phyloP scores from a whole-genome alignment of 2,113 vertebrate species.

The Cricetomys ansorgei region DNA sequence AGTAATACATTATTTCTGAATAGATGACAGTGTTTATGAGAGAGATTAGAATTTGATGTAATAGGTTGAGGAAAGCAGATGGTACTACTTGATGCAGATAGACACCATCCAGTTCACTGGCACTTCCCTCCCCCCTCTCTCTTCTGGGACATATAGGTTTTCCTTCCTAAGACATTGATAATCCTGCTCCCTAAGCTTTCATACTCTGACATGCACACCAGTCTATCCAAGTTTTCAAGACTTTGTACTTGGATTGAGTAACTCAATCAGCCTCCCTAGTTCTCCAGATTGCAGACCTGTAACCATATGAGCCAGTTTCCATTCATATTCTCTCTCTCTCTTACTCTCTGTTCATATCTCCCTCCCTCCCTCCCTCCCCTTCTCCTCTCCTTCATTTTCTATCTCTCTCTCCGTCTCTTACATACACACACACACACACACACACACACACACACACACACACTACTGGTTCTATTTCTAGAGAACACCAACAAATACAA shows the following conservation, averaged over 20 bases:
- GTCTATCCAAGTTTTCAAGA: background rate
- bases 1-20: no score
- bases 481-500: background rate
- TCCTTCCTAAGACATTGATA: background rate
- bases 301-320: background rate
- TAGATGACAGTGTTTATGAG: background rate
- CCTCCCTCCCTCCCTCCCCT: background rate
- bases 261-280: background rate
- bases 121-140: no score
- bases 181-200: background rate
- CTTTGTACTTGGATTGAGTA: background rate
- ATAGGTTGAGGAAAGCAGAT: background rate
- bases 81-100: background rate
- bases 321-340: no score
- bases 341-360: background rate
- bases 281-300: background rate
- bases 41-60: background rate
- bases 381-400: background rate
- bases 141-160: background rate
- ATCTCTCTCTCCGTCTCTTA: background rate
- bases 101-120: fast-evolving
- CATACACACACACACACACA: background rate
- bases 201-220: background rate
- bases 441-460: background rate
- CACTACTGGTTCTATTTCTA: background rate